Conservation (phyloP, 2,888 invertebrate species). For the Volucella inflata region DNA sequence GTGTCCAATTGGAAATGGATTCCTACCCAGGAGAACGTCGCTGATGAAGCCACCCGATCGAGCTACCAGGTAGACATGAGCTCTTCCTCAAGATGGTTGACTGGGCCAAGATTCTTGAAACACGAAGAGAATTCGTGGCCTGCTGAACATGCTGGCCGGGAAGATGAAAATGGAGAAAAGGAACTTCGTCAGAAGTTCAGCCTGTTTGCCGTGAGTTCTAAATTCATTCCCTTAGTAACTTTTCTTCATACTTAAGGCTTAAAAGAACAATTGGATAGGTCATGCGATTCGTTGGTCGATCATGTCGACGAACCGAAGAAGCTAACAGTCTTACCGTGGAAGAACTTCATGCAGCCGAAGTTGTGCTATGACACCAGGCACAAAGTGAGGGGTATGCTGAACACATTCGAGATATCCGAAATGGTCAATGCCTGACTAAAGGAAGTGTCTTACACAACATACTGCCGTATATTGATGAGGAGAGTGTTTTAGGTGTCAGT, state of each 20-base stretch:
- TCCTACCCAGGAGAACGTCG: slow-evolving; percentile 75
- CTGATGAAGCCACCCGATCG: slow-evolving; percentile 76
- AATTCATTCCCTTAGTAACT: no score
- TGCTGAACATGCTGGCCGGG: slow-evolving; percentile 1
- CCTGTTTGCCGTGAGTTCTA: no score
- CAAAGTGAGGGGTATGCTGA: slow-evolving; percentile 3
- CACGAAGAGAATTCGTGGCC: slow-evolving; percentile 27
- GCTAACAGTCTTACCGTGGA: background rate
- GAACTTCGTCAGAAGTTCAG: background rate
- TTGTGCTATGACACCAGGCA: background rate
- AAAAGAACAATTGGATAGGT: background rate
- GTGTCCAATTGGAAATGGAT: slow-evolving; percentile 63
- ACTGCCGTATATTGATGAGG: no score
- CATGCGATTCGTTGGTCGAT: background rate
- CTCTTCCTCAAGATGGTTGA: slow-evolving; percentile 51
- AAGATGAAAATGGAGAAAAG: slow-evolving; percentile 70
- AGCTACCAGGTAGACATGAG: slow-evolving; percentile 22
- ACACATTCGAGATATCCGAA: no score
- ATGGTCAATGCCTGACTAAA: no score
- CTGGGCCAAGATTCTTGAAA: slow-evolving; percentile 47
- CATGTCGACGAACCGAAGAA: background rate
- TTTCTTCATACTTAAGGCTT: background rate
- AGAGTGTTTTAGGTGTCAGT: no score
- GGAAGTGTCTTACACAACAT: no score
- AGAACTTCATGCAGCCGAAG: no score